Percentiles rank a stretch among this genome's conserved stretches.
phyloP scores from a whole-genome alignment of 1,140 invertebrate species.

The Trinorchestia longiramus region DNA sequence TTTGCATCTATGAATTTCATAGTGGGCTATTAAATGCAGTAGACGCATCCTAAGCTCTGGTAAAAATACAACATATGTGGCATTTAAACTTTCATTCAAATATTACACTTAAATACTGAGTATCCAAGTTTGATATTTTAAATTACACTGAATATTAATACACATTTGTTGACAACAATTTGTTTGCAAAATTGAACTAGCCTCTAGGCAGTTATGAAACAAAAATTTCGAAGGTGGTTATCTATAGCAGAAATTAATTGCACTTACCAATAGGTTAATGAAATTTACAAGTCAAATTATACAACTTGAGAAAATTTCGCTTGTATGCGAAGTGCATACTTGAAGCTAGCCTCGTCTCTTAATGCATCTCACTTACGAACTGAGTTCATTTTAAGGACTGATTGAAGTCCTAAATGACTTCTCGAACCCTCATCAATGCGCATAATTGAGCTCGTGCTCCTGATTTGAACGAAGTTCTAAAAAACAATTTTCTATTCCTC shows the following conservation, averaged over 20 bases:
- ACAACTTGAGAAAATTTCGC: neutral
- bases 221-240: neutral
- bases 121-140: no score
- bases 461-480: neutral
- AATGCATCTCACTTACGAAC: neutral
- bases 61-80: no score
- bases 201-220: no score
- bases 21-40: no score
- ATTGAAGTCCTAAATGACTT: neutral
- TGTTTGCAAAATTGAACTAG: no score
- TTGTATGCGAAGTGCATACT: neutral
- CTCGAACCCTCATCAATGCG: neutral
- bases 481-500: neutral
- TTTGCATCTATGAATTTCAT: no score
- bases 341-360: neutral
- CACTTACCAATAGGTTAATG: neutral
- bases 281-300: neutral
- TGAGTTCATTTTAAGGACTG: neutral
- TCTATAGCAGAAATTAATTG: neutral
- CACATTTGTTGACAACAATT: no score
- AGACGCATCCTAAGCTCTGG: no score
- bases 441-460: neutral
- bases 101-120: no score
- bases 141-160: no score
- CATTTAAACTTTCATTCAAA: no score